phyloP scores from a whole-genome alignment of 2,113 vertebrate genomes.

The Sturnira hondurensis region DNA sequence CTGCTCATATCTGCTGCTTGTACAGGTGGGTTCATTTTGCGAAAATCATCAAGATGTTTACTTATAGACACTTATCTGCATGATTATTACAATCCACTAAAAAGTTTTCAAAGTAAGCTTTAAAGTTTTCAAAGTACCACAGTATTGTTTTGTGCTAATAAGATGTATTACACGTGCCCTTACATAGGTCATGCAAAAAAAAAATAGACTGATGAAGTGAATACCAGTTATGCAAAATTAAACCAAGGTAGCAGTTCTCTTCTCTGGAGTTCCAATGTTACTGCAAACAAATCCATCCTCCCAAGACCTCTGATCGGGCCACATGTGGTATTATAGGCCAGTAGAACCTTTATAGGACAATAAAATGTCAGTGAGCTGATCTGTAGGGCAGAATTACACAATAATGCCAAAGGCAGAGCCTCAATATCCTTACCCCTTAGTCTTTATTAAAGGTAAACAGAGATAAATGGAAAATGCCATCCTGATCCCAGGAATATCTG shows the following conservation, averaged over 20 bases:
- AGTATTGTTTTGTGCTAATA: not conserved
- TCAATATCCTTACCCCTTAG: slow-evolving; percentile 7
- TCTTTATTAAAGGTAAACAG: slow-evolving; percentile 57
- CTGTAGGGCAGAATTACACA: not conserved
- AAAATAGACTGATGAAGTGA: not conserved
- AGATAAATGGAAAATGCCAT: slow-evolving; percentile 56
- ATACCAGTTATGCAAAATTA: not conserved
- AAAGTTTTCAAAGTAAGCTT: not conserved
- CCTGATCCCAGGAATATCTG: slow-evolving; percentile 48
- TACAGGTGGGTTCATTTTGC: not conserved
- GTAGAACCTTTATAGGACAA: not conserved
- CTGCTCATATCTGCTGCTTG: not conserved
- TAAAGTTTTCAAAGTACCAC: not conserved
- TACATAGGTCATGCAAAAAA: not conserved
- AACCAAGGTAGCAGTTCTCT: not conserved
- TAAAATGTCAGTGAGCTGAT: not conserved
- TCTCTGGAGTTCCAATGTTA: not conserved
- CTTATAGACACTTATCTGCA: not conserved
- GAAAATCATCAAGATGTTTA: not conserved
- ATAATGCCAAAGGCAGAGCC: slow-evolving; percentile 10
- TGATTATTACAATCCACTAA: not conserved
- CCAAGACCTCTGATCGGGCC: not conserved
- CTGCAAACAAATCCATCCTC: not conserved
- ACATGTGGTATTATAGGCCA: not conserved
- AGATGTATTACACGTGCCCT: not conserved